phyloP scores from a whole-genome alignment of 2,797 vertebrate species.

The Spinus pinus region DNA sequence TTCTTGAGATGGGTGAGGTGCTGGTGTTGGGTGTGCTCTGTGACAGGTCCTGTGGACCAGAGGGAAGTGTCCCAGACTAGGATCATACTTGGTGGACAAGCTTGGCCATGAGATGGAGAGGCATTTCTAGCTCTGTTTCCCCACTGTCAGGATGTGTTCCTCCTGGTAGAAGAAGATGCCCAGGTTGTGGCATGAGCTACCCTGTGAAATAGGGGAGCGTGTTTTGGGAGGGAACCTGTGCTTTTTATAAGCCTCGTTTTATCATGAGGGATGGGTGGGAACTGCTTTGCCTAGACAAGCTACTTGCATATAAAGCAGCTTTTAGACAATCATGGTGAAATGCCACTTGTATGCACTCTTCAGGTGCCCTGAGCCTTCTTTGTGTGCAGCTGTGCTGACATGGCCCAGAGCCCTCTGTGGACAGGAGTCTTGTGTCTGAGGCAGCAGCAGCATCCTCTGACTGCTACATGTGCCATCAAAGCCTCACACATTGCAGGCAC shows the following conservation, averaged over 20 bases:
- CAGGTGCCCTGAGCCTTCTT: background rate
- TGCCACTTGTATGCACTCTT: background rate
- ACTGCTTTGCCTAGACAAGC: background rate
- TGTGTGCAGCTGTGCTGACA: background rate
- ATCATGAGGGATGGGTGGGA: background rate
- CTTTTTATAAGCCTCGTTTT: background rate
- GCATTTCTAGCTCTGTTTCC: background rate
- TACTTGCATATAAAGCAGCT: background rate
- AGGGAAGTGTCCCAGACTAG: background rate
- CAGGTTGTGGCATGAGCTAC: background rate
- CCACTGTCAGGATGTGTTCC: accelerated
- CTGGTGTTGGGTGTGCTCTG: background rate
- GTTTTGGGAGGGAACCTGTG: background rate
- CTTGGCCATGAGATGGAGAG: background rate
- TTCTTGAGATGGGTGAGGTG: background rate
- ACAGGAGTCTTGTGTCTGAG: background rate
- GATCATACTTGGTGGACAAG: background rate
- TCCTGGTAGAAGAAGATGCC: background rate
- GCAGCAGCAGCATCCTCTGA: background rate
- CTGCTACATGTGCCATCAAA: background rate
- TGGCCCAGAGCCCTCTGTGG: background rate
- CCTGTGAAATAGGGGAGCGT: accelerated
- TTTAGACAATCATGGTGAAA: background rate
- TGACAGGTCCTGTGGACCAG: accelerated
- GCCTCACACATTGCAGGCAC: accelerated